Conservation (phyloP, 2,113 vertebrate species). For the Nycticryphes semicollaris region DNA sequence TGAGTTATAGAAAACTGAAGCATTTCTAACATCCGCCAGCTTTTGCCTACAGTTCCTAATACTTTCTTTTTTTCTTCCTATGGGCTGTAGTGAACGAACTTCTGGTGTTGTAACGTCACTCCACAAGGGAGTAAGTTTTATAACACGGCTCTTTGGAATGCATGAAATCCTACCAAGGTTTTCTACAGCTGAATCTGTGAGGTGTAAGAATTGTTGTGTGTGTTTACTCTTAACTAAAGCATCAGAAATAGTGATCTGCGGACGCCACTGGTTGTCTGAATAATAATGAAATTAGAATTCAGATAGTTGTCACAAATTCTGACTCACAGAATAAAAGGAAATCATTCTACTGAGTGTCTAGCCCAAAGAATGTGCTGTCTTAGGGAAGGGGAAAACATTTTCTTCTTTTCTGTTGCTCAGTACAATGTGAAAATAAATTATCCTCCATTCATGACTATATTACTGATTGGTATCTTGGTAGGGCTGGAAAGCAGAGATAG, state of each 20-base stretch:
- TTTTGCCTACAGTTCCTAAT: constrained; percentile 60
- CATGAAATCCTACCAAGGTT: background rate
- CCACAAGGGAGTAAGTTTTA: background rate
- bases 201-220: background rate
- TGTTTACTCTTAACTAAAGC: no score
- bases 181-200: background rate
- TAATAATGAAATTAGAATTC: background rate
- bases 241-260: background rate
- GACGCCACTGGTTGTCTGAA: background rate
- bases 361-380: background rate
- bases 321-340: background rate
- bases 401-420: background rate
- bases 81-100: background rate
- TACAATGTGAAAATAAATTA: background rate
- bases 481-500: background rate
- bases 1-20: constrained; percentile 63
- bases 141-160: background rate
- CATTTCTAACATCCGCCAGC: constrained; percentile 63
- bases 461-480: background rate
- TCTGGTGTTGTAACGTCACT: constrained; percentile 32
- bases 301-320: background rate
- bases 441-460: background rate
- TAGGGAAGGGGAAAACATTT: background rate
- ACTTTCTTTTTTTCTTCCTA: constrained; percentile 6
- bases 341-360: background rate